Percentiles rank a stretch among this genome's conserved stretches.
Conservation (phyloP, 2,113 vertebrate species). For the Theristicus caerulescens region DNA sequence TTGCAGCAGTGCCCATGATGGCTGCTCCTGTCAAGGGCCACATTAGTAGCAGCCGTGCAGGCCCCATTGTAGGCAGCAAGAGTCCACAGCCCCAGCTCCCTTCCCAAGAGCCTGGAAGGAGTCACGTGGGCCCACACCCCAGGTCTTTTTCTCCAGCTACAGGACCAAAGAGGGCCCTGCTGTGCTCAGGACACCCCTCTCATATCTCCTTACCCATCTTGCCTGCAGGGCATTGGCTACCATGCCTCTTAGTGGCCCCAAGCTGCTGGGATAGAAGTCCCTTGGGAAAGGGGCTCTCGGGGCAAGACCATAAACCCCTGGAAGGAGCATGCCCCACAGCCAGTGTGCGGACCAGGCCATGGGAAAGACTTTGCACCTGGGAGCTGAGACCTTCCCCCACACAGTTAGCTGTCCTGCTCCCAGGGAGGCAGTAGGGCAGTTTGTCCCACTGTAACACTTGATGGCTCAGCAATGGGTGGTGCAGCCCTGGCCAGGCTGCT, state of each 20-base stretch:
- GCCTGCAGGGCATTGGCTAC: not conserved
- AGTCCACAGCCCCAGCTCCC: not conserved
- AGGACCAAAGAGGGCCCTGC: not conserved
- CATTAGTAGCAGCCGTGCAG: not conserved
- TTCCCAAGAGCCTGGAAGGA: not conserved
- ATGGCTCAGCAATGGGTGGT: not conserved
- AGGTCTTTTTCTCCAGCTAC: not conserved
- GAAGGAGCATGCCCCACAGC: not conserved
- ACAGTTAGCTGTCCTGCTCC: not conserved
- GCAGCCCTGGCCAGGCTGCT: not conserved
- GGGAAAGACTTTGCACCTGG: not conserved
- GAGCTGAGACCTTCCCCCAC: not conserved
- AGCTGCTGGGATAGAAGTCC: not conserved
- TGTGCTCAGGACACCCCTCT: not conserved
- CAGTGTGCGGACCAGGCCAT: accelerated
- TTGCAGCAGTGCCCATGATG: no score
- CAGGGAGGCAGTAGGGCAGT: not conserved
- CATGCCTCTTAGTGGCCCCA: not conserved
- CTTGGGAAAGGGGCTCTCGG: not conserved
- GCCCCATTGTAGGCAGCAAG: not conserved
- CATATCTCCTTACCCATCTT: not conserved
- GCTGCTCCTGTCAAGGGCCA: not conserved
- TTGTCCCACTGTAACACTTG: not conserved
- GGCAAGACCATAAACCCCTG: not conserved
- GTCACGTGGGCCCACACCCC: no score